Evolutionary conservation across 2,113 vertebrate genomes (phyloP), one percentile per base, ranked within the genome.

Genomic region (Odocoileus hemionus): DNA sequence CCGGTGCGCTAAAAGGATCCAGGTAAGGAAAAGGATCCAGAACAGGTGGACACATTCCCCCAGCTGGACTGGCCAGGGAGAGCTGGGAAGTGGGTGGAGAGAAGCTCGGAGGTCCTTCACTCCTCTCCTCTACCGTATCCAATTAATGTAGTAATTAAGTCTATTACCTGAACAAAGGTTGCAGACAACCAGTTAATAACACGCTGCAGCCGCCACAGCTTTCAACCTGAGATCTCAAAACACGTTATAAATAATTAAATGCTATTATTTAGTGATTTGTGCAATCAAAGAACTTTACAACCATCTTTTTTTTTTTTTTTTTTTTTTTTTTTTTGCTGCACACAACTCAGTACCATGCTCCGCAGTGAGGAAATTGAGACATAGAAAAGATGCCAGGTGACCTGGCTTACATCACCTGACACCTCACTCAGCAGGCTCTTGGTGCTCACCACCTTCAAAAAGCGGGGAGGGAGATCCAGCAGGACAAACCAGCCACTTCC

Each of bases 401-500:
- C 15, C 21, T 57, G 67, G 58, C 26, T 36, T 15, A 79, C 58
- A 25, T 76, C 17, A 36, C 1, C 21, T 10, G 60, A 60, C 3
- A 13, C 45, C 33, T 58, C 45, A 3, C 33, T 25, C 19, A 4
- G 0, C 0, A 10, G 33, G n/a, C 12, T 85, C 70, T 78, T 3
- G 28, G 36, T 43, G 25, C 8, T 70, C n/a, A 70, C 19, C 67
- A 70, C 67, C 67, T 39, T 70, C n/a, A 70, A 39, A 25, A 74
- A 39, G 19, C 2, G 0, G 36, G 19, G 67, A 74, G 67, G 21
- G n/a, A 74, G 7, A 93, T 97, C 94, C 97, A 89, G 85, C 61
- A 74, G 74, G 95, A 95, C 92, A 97, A 97, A 96, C 96, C 95
- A 97, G 74, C 83, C 96, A 91, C 97, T 98, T 98, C 95, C 97